Percentiles rank a stretch among this genome's conserved stretches.
Conservation (phyloP, 2,888 invertebrate species). For the Hirtodrosophila trivittata region DNA sequence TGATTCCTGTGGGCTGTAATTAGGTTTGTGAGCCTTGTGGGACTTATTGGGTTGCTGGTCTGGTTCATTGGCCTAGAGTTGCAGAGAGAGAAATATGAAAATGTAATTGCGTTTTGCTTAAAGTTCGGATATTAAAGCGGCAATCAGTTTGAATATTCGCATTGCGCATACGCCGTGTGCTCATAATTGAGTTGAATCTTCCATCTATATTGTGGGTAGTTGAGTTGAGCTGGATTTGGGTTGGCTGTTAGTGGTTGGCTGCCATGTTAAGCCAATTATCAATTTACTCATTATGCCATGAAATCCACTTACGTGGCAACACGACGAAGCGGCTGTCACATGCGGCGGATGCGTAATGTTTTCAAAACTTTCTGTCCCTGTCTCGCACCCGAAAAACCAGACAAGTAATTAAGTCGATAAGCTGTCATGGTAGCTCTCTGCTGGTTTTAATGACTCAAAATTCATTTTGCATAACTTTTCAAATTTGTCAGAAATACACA, state of each 20-base stretch:
- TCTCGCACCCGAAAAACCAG: background rate
- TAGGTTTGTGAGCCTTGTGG: slow-evolving; percentile 52
- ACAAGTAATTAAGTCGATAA: slow-evolving; percentile 37
- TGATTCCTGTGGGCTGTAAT: slow-evolving; percentile 55
- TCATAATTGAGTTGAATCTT: slow-evolving; percentile 61
- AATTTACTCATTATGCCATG: slow-evolving; percentile 63
- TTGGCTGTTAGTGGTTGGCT: slow-evolving; percentile 10
- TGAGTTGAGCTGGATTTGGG: slow-evolving; percentile 13
- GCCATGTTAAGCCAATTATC: slow-evolving; percentile 58
- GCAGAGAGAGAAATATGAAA: slow-evolving; percentile 51
- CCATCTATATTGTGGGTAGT: slow-evolving; percentile 25
- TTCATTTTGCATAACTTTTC: slow-evolving; percentile 21
- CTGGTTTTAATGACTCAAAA: slow-evolving; percentile 5
- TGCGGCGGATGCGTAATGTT: slow-evolving; percentile 52
- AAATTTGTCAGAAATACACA: slow-evolving; percentile 3
- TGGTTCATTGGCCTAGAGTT: slow-evolving; percentile 45
- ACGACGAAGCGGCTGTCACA: slow-evolving; percentile 36
- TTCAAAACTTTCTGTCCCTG: slow-evolving; percentile 7
- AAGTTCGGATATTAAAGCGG: slow-evolving; percentile 40
- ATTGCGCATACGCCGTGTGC: slow-evolving; percentile 63
- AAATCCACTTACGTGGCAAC: slow-evolving; percentile 45
- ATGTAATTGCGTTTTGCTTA: slow-evolving; percentile 43
- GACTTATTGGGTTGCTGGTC: background rate
- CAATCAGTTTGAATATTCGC: slow-evolving; percentile 35
- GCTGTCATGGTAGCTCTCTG: slow-evolving; percentile 11